Evolutionary conservation across 2,888 invertebrate genomes (phyloP), one percentile per base, ranked within the genome.

Genomic region (Ypsolopha scabrella): DNA sequence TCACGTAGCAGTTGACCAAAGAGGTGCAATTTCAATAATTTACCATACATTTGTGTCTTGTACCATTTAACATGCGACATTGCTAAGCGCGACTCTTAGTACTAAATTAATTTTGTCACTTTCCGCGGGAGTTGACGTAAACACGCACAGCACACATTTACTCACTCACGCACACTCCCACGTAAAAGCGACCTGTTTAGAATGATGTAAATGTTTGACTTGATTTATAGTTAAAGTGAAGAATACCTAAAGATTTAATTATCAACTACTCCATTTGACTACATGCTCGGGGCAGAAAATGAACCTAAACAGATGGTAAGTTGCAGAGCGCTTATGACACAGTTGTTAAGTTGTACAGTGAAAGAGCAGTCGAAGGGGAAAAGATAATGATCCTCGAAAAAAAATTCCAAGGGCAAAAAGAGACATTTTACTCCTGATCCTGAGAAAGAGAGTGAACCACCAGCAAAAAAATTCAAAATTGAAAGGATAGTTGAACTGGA

Each of bases 401-500:
- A 81, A 75, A 59, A 57, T 72, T 49, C 71, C 60, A 58, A 76
- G 60, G 60, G 67, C 6, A 74, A 71, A 59, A 81, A 80, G 58
- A 70, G 78, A 38, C 60, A 67, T 51, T 57, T 75, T 4, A 70
- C 75, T 37, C 53, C 72, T 48, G 74, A 78, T 13, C 57, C 57
- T 11, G 60, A 59, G 41, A 57, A 65, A 47, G 56, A 64, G 48
- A 54, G 63, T 53, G 50, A 46, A 47, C 72, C 70, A 47, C 56
- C 55, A 36, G 41, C 57, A n/a, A 78, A 79, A 55, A 79, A 91
- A 58, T 96, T 90, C 72, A 91, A 93, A 53, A 93, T 97, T n/a
- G 96, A 97, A 70, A 80, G 82, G 45, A 93, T 97, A 54, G 53
- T 91, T 13, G 89, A 97, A 97, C 78, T 98, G 98, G 98, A 89